Conservation (phyloP, 2,888 invertebrate species). For the Blastobasis adustella region DNA sequence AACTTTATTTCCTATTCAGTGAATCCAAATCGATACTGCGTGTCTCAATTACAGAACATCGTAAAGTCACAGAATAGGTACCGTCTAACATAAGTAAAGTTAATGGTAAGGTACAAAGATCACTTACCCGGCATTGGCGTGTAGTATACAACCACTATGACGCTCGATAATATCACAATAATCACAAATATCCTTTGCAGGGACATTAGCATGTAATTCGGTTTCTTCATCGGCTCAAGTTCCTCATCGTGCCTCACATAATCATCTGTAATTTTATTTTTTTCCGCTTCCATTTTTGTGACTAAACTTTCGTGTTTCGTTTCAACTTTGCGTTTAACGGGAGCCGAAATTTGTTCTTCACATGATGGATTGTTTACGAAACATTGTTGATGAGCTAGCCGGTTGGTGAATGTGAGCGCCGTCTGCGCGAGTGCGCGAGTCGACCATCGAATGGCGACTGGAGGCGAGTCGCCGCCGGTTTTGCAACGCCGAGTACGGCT, state of each 20-base stretch:
- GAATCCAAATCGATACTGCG: too few species aligned
- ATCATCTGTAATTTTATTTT: conserved; percentile 19
- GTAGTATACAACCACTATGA: conserved; percentile 80
- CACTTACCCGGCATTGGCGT: conserved; percentile 81
- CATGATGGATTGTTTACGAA: too few species aligned
- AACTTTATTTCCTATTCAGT: too few species aligned
- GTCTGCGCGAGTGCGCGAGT: conserved; percentile 52
- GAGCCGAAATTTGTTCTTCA: too few species aligned
- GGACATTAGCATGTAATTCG: conserved; percentile 74
- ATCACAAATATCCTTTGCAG: conserved; percentile 79
- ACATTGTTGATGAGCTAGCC: too few species aligned
- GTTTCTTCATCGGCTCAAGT: conserved; percentile 34
- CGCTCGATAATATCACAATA: conserved; percentile 78
- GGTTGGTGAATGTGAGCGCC: conserved; percentile 7
- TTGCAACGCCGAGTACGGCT: conserved; percentile 23
- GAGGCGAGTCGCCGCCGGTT: conserved; percentile 14
- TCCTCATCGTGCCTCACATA: conserved; percentile 19
- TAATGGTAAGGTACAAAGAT: too few species aligned
- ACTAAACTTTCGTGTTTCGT: not conserved
- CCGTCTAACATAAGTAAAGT: too few species aligned
- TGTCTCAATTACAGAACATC: too few species aligned
- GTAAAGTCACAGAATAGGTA: too few species aligned
- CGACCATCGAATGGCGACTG: conserved; percentile 60
- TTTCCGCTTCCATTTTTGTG: conserved; percentile 48
- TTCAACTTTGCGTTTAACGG: not conserved